A percentile compares a stretch with the other conserved stretches of the same genome.
These are phyloP conservation scores for Steinernema khuongi DNA, from an alignment of 1,140 invertebrate genomes.

Conservation along the genomic window DNA sequence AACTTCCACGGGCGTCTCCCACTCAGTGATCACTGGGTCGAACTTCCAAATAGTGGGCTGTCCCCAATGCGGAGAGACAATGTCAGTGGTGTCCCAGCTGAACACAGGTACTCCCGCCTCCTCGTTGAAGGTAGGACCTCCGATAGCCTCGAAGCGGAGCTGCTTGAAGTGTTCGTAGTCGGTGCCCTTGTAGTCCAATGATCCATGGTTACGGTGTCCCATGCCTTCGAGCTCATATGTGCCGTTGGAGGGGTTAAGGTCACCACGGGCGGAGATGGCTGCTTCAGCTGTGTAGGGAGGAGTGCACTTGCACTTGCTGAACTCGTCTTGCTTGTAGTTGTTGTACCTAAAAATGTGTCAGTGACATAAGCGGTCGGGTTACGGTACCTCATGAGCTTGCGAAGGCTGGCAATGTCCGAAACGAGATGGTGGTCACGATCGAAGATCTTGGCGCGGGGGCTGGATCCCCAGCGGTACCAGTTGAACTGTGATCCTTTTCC, in stretches of 20 bases:
- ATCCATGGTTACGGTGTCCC: constrained; percentile 68
- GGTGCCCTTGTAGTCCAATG: constrained; percentile 67
- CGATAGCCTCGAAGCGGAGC: constrained; percentile 64
- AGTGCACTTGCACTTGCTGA: constrained; percentile 68
- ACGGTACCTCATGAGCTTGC: constrained; percentile 65
- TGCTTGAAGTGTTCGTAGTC: constrained; percentile 59
- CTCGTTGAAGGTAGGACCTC: constrained; percentile 66
- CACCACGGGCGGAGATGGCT: constrained; percentile 62
- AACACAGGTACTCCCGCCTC: constrained; percentile 65
- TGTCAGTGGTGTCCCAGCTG: constrained; percentile 69
- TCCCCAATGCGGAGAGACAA: constrained; percentile 68
- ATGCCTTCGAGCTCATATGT: constrained; percentile 65
- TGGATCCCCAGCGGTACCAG: constrained; percentile 69
- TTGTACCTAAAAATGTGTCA: constrained; percentile 65
- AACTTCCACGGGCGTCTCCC: constrained; percentile 57
- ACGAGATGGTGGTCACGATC: constrained; percentile 65
- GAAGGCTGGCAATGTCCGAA: constrained; percentile 64
- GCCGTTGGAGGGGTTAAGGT: constrained; percentile 52
- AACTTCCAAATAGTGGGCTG: constrained; percentile 75
- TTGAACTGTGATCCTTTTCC: constrained; percentile 58
- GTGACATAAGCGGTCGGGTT: neutral
- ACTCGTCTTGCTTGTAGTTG: constrained; percentile 69
- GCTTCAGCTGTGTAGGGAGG: constrained; percentile 70
- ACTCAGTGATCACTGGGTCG: constrained; percentile 62
- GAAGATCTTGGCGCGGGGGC: constrained; percentile 68